phyloP scores from a whole-genome alignment of 1,140 invertebrate genomes.

The Cyclina sinensis region DNA sequence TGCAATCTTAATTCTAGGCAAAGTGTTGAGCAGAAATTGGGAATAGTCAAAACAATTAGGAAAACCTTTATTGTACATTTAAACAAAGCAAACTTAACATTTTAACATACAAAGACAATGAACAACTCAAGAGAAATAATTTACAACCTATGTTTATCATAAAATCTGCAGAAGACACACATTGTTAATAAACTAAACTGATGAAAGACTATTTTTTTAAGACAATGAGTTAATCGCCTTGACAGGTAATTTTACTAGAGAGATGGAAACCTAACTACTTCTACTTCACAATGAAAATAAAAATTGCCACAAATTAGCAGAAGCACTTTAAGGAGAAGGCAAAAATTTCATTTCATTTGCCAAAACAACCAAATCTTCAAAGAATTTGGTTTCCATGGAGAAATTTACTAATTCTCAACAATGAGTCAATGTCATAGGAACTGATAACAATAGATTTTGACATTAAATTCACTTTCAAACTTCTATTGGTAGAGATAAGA shows the following conservation, averaged over 20 bases:
- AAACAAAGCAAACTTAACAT: too few relatives aligned
- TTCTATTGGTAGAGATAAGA: conserved; percentile 55
- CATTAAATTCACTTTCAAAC: conserved; percentile 68
- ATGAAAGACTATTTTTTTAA: conserved; percentile 18
- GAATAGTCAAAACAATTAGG: too few relatives aligned
- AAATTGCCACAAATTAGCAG: conserved; percentile 30
- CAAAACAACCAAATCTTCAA: conserved; percentile 13
- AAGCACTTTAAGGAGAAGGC: conserved; percentile 14
- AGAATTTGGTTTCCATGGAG: conserved; percentile 62
- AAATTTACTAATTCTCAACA: conserved; percentile 60
- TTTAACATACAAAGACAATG: too few relatives aligned
- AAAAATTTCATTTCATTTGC: conserved; percentile 25
- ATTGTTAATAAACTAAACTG: not conserved
- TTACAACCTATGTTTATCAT: not conserved
- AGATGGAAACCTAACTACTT: not conserved
- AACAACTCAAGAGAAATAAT: too few relatives aligned
- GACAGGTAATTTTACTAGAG: conserved; percentile 14
- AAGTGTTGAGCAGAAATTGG: too few relatives aligned
- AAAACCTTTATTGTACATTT: too few relatives aligned
- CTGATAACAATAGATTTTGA: conserved; percentile 68
- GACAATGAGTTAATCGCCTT: conserved; percentile 17
- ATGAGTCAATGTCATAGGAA: conserved; percentile 56
- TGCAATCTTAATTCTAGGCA: too few relatives aligned
- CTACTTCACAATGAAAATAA: conserved; percentile 13
- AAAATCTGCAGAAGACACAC: not conserved